These are phyloP conservation scores for Chirona hameri DNA, from an alignment of 2,888 invertebrate genomes.

Conservation along the genomic window DNA sequence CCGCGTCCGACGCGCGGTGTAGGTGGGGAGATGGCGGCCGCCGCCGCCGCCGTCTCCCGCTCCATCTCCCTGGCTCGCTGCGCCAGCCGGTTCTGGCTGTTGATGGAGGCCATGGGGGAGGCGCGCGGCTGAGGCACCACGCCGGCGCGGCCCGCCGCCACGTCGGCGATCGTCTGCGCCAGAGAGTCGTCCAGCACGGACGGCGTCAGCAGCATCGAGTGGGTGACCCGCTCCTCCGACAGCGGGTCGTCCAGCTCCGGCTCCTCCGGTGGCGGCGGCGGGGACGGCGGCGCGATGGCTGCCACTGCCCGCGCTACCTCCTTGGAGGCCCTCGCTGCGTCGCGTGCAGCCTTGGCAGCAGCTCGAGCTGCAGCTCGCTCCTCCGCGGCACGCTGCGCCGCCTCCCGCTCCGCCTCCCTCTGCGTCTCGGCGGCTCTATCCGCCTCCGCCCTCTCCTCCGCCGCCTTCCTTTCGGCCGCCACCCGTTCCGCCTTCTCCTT, in stretches of 20 bases:
- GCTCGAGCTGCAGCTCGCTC: background rate
- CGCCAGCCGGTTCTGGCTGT: background rate
- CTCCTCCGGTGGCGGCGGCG: background rate
- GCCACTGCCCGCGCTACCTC: conserved; percentile 13
- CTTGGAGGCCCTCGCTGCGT: background rate
- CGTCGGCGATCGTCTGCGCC: background rate
- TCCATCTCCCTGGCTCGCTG: background rate
- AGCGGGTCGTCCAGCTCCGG: conserved; percentile 1
- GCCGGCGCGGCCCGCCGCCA: conserved; percentile 22
- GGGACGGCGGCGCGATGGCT: background rate
- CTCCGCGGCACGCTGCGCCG: background rate
- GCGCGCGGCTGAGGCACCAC: background rate
- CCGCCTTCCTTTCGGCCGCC: background rate
- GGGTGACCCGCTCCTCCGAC: background rate
- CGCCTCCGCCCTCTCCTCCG: background rate
- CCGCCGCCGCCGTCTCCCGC: background rate
- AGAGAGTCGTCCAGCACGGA: background rate
- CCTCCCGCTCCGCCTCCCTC: background rate
- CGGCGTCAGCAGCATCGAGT: conserved; percentile 1
- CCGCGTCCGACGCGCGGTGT: background rate
- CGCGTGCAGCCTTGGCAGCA: no score
- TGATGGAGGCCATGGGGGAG: background rate
- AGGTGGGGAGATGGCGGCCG: background rate
- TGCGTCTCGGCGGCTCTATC: background rate
- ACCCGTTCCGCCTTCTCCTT: background rate